phyloP scores from a whole-genome alignment of 1,140 invertebrate species.

The Ylistrum balloti region DNA sequence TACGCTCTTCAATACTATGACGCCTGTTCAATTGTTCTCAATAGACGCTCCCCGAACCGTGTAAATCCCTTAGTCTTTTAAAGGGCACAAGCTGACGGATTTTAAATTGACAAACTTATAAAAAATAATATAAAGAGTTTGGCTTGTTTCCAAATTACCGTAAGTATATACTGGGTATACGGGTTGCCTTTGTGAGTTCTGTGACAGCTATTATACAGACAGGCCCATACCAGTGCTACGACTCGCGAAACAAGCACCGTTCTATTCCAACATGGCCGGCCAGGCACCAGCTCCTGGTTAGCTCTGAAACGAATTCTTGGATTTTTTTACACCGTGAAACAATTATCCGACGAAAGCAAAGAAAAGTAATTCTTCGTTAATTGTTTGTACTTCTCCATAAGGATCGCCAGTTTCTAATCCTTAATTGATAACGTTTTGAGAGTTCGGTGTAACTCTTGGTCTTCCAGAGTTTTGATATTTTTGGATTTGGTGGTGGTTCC shows the following conservation, averaged over 20 bases:
- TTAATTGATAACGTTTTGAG: neutral
- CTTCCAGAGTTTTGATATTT: slow-evolving; percentile 19
- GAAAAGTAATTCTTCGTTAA: no score
- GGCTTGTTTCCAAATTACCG: neutral
- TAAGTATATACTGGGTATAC: slow-evolving; percentile 1
- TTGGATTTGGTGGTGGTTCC: slow-evolving; percentile 37
- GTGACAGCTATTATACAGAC: neutral
- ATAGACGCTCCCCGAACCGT: neutral
- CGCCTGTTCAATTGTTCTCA: slow-evolving; percentile 25
- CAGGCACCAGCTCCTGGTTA: slow-evolving; percentile 2
- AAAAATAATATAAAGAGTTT: slow-evolving; percentile 30
- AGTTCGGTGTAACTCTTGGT: neutral
- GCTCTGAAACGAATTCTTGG: neutral
- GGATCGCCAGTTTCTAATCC: neutral
- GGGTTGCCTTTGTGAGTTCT: neutral
- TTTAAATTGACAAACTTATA: slow-evolving; percentile 19
- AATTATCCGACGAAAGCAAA: neutral
- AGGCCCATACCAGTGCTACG: neutral
- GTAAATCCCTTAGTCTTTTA: neutral
- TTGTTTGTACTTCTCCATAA: neutral
- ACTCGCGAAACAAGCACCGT: neutral
- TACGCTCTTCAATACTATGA: neutral
- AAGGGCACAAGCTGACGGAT: neutral
- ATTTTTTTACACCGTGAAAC: neutral
- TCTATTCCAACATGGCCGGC: neutral